phyloP scores from a whole-genome alignment of 2,888 invertebrate genomes.

The Eilema sororculum region DNA sequence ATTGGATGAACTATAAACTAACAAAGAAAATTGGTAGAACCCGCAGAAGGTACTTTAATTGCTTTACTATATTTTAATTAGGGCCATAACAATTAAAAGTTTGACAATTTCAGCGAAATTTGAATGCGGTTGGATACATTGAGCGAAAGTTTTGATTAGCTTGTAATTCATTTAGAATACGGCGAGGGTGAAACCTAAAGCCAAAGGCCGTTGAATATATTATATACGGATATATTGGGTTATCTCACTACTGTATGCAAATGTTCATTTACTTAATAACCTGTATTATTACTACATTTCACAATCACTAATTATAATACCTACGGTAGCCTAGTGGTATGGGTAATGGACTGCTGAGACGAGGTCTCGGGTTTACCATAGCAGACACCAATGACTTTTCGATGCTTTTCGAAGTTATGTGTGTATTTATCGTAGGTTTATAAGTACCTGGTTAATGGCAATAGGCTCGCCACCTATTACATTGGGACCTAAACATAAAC shows the following conservation, averaged over 20 bases:
- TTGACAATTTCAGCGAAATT: conserved; percentile 44
- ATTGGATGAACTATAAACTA: neutral
- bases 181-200: conserved; percentile 25
- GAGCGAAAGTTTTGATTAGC: conserved; percentile 50
- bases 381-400: too few species aligned
- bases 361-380: too few species aligned
- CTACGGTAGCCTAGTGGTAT: too few species aligned
- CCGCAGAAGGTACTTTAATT: conserved; percentile 26
- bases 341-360: too few species aligned
- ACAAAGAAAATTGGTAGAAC: conserved; percentile 9
- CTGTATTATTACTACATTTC: too few species aligned
- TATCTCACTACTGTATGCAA: conserved; percentile 6
- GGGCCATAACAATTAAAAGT: conserved; percentile 49
- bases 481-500: too few species aligned
- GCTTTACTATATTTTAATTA: conserved; percentile 35
- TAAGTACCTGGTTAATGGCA: too few species aligned
- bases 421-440: too few species aligned
- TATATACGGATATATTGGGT: conserved; percentile 11
- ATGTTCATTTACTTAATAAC: neutral
- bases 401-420: too few species aligned
- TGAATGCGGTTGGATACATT: conserved; percentile 44
- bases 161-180: conserved; percentile 49
- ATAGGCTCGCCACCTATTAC: too few species aligned
- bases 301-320: too few species aligned
- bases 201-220: conserved; percentile 16